These are phyloP conservation scores for Petrocephalus schoutedeni DNA, from an alignment of 2,797 vertebrate genomes.

Conservation along the genomic window DNA sequence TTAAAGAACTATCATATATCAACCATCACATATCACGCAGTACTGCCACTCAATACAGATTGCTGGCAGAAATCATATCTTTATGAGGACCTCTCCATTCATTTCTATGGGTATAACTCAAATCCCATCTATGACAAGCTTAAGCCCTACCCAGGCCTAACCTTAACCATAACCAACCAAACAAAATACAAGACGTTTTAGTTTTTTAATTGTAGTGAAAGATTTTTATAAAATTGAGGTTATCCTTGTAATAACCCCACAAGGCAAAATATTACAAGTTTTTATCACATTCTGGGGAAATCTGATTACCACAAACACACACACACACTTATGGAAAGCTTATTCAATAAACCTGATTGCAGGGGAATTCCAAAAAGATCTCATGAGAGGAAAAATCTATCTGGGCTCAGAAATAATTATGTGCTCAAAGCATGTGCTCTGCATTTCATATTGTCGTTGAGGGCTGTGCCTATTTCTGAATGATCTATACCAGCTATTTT, in stretches of 20 bases:
- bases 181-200: neutral
- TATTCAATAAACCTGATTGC: neutral
- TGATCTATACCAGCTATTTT: slow-evolving; percentile 12
- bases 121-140: neutral
- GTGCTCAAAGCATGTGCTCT: neutral
- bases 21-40: neutral
- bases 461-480: neutral
- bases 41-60: neutral
- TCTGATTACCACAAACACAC: neutral
- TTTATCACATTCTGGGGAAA: neutral
- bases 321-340: neutral
- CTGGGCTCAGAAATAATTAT: neutral
- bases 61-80: neutral
- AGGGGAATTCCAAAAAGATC: neutral
- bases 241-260: neutral
- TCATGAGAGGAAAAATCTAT: neutral
- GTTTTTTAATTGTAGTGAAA: neutral
- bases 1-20: neutral
- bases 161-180: neutral
- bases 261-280: neutral
- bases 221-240: neutral
- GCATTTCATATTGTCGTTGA: neutral
- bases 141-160: neutral
- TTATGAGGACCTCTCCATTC: neutral
- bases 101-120: neutral